These are phyloP conservation scores for Vanessa tameamea DNA, from an alignment of 1,140 invertebrate species.

Conservation along the genomic window DNA sequence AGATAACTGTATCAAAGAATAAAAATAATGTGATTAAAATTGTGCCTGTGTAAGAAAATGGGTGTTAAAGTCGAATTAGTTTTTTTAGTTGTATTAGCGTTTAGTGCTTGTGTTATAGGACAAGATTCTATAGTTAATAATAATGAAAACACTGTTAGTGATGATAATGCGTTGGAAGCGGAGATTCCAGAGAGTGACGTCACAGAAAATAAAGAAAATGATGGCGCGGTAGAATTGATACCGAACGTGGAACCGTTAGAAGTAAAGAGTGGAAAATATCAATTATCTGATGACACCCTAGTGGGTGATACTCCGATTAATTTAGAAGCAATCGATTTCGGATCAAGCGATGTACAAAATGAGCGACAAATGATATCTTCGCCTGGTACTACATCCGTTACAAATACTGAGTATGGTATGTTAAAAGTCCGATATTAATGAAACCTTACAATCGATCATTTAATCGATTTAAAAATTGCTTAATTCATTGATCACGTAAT, in stretches of 20 bases:
- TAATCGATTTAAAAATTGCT: background rate
- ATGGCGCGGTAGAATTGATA: slow-evolving; percentile 52
- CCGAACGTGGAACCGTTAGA: slow-evolving; percentile 45
- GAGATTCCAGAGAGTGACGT: slow-evolving; percentile 35
- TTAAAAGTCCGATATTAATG: background rate
- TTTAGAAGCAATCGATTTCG: slow-evolving; percentile 56
- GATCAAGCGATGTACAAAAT: slow-evolving; percentile 52
- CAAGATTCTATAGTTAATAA: slow-evolving; percentile 56
- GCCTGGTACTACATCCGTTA: slow-evolving; percentile 50
- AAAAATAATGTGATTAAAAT: slow-evolving; percentile 59
- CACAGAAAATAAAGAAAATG: slow-evolving; percentile 47
- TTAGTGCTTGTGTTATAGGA: slow-evolving; percentile 66
- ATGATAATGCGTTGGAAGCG: slow-evolving; percentile 39
- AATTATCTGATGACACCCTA: slow-evolving; percentile 53
- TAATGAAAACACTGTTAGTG: slow-evolving; percentile 57
- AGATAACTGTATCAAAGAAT: slow-evolving; percentile 53
- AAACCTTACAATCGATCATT: background rate
- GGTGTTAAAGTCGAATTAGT: slow-evolving; percentile 65
- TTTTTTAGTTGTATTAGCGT: slow-evolving; percentile 58
- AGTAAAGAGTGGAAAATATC: slow-evolving; percentile 67
- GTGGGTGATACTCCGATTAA: slow-evolving; percentile 54
- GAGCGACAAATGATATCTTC: slow-evolving; percentile 55
- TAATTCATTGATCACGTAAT: background rate
- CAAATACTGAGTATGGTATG: slow-evolving; percentile 69
- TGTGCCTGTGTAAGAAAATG: slow-evolving; percentile 60